phyloP scores from a whole-genome alignment of 2,888 invertebrate genomes.

The Orchesella flavescens region DNA sequence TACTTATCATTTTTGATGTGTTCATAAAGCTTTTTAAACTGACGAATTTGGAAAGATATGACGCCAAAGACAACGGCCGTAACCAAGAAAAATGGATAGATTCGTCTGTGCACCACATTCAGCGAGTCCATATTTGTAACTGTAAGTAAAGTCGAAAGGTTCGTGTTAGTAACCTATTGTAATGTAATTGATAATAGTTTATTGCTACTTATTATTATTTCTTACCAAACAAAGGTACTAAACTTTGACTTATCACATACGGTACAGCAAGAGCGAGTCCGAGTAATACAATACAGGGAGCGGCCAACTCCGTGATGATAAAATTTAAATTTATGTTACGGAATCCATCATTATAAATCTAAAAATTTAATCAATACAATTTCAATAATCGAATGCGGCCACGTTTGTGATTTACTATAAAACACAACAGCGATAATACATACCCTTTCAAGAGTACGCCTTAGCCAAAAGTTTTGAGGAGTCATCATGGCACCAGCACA shows the following conservation, averaged over 20 bases:
- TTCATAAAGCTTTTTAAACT: conserved; percentile 94
- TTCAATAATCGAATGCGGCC: no score
- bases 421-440: neutral
- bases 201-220: no score
- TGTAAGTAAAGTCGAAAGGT: conserved; percentile 35
- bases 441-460: conserved; percentile 89
- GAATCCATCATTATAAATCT: conserved; percentile 92
- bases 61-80: conserved; percentile 81
- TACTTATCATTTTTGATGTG: conserved; percentile 99
- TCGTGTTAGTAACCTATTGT: neutral
- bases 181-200: no score
- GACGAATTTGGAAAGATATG: conserved; percentile 89
- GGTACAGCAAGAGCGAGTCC: conserved; percentile 93
- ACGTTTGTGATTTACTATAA: no score
- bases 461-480: conserved; percentile 92
- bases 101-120: conserved; percentile 86
- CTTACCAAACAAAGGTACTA: conserved; percentile 75
- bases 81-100: conserved; percentile 91
- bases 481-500: conserved; percentile 98
- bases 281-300: conserved; percentile 90
- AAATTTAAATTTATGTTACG: conserved; percentile 92
- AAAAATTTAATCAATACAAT: conserved; percentile 61
- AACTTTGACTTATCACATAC: conserved; percentile 88
- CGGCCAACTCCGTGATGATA: conserved; percentile 88
- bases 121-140: conserved; percentile 74